These are phyloP conservation scores for Patella ulyssiponensis DNA, from an alignment of 2,888 invertebrate genomes.

Conservation along the genomic window DNA sequence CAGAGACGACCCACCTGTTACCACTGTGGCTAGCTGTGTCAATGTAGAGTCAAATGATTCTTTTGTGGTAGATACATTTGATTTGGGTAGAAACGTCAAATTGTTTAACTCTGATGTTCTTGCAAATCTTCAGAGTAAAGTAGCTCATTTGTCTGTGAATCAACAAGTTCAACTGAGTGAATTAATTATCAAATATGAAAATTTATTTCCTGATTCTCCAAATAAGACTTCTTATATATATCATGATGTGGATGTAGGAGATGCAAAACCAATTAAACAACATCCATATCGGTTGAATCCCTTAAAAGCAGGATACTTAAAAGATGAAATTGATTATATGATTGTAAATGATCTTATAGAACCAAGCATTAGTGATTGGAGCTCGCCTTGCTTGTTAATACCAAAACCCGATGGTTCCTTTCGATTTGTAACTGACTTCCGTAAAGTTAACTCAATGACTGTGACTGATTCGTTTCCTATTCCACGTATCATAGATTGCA, in stretches of 20 bases:
- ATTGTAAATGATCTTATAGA: no score
- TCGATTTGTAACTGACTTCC: constrained; percentile 29
- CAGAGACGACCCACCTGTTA: constrained; percentile 16
- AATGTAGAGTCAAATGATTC: no score
- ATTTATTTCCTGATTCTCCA: constrained; percentile 38
- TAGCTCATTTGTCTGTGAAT: background rate
- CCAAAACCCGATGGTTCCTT: constrained; percentile 4
- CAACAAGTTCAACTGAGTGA: background rate
- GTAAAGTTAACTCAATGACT: constrained; percentile 31
- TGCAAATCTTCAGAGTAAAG: constrained; percentile 14
- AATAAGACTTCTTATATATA: constrained; percentile 28
- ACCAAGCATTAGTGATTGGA: constrained; percentile 1
- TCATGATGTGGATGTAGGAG: constrained; percentile 33
- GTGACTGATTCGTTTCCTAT: constrained; percentile 26
- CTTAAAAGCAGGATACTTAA: constrained; percentile 12
- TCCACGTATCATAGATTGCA: constrained; percentile 36
- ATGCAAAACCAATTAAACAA: constrained; percentile 35
- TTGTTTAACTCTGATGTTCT: constrained; percentile 13
- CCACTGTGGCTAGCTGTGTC: background rate
- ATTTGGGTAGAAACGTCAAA: background rate
- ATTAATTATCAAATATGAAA: constrained; percentile 14
- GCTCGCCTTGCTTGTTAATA: constrained; percentile 17
- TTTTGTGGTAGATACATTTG: background rate
- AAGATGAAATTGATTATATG: background rate
- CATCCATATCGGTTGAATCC: constrained; percentile 41